A percentile compares a stretch with the other conserved stretches of the same genome.
phyloP scores from a whole-genome alignment of 2,113 vertebrate species.

The Sciurus niger region DNA sequence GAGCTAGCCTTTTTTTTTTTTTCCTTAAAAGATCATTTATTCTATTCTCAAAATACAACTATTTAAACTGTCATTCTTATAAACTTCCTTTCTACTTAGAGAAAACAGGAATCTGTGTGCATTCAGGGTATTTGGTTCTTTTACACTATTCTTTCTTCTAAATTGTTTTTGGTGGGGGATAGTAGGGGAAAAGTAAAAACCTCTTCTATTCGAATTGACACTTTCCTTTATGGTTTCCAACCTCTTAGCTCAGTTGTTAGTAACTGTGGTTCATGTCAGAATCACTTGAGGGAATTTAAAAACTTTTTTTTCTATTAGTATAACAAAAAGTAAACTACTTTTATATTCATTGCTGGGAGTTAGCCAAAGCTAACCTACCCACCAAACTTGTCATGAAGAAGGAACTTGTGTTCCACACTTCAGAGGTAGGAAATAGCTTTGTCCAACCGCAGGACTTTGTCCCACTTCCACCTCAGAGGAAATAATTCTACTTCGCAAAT shows the following conservation, averaged over 20 bases:
- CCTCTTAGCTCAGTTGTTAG: neutral
- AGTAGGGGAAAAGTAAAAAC: neutral
- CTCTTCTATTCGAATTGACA: neutral
- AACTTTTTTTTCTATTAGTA: neutral
- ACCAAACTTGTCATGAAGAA: neutral
- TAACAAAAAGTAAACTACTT: neutral
- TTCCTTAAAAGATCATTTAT: conserved; percentile 18
- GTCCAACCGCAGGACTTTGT: neutral
- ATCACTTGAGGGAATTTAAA: neutral
- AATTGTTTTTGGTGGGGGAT: neutral
- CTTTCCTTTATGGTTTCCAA: neutral
- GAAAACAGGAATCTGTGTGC: neutral
- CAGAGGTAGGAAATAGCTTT: neutral
- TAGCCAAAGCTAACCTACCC: neutral
- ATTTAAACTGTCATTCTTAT: neutral
- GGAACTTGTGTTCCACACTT: neutral
- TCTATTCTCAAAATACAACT: neutral
- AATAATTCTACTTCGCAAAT: neutral
- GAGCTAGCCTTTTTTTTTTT: conserved; percentile 32
- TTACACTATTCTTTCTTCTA: neutral
- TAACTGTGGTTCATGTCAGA: neutral
- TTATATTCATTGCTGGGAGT: neutral
- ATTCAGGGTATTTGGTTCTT: neutral
- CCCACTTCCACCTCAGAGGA: neutral
- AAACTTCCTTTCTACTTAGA: neutral